These are phyloP conservation scores for Upupa epops DNA, from an alignment of 2,113 vertebrate genomes.

Conservation along the genomic window DNA sequence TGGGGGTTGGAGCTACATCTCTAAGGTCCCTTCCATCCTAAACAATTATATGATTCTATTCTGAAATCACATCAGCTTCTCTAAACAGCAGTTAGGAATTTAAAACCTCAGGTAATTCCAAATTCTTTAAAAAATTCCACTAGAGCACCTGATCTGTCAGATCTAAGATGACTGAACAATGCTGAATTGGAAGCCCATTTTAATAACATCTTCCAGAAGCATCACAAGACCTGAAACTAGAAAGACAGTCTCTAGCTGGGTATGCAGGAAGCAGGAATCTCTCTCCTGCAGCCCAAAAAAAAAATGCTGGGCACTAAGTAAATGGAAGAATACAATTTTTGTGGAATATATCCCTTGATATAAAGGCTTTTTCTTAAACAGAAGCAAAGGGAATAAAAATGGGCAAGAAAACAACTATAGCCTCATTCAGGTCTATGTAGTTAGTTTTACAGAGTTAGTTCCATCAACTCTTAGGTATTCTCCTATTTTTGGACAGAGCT, in stretches of 20 bases:
- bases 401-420: background rate
- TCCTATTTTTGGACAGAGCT: background rate
- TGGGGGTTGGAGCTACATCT: no score
- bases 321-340: background rate
- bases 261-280: background rate
- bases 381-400: background rate
- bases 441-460: background rate
- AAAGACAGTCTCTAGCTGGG: background rate
- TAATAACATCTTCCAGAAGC: background rate
- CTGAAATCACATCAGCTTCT: background rate
- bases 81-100: background rate
- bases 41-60: no score
- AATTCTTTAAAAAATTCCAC: background rate
- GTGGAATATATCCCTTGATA: background rate
- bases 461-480: background rate
- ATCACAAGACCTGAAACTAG: background rate
- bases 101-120: background rate
- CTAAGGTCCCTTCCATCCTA: no score
- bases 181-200: background rate
- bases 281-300: background rate
- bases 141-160: background rate
- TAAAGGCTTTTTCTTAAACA: background rate
- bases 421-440: background rate
- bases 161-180: background rate
- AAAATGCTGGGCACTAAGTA: background rate